A percentile compares a stretch with the other conserved stretches of the same genome.
Conservation (phyloP, 2,888 invertebrate species). For the Anarsia innoxiella region DNA sequence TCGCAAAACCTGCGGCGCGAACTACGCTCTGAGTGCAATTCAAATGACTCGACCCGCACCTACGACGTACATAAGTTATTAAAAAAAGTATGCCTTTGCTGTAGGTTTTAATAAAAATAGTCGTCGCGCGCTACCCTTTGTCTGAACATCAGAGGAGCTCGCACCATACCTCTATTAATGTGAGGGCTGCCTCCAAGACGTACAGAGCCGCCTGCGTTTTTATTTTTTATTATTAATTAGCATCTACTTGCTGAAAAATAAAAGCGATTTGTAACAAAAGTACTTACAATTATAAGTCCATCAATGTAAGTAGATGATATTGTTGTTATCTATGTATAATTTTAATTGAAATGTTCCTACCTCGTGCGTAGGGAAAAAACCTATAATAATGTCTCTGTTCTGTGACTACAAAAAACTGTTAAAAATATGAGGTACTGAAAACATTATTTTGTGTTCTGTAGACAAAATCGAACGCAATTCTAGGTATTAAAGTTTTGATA, state of each 20-base stretch:
- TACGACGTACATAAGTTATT: slow-evolving; percentile 68
- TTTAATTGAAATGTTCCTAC: too few species aligned
- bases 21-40: slow-evolving; percentile 42
- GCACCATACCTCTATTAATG: slow-evolving; percentile 61
- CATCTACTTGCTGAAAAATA: slow-evolving; percentile 10
- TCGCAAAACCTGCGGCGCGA: slow-evolving; percentile 51
- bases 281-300: too few species aligned
- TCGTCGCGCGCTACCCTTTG: slow-evolving; percentile 68
- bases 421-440: too few species aligned
- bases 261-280: too few species aligned
- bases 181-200: slow-evolving; percentile 60
- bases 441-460: too few species aligned
- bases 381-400: too few species aligned
- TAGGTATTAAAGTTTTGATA: too few species aligned
- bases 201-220: slow-evolving; percentile 44
- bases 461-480: too few species aligned
- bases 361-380: too few species aligned
- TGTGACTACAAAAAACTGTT: too few species aligned
- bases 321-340: too few species aligned
- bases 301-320: too few species aligned
- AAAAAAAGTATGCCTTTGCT: slow-evolving; percentile 70
- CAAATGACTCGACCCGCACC: slow-evolving; percentile 42
- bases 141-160: slow-evolving; percentile 64
- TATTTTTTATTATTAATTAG: slow-evolving; percentile 31
- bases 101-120: slow-evolving; percentile 75